These are phyloP conservation scores for Lottia gigantea DNA, from an alignment of 2,888 invertebrate species.

Conservation along the genomic window DNA sequence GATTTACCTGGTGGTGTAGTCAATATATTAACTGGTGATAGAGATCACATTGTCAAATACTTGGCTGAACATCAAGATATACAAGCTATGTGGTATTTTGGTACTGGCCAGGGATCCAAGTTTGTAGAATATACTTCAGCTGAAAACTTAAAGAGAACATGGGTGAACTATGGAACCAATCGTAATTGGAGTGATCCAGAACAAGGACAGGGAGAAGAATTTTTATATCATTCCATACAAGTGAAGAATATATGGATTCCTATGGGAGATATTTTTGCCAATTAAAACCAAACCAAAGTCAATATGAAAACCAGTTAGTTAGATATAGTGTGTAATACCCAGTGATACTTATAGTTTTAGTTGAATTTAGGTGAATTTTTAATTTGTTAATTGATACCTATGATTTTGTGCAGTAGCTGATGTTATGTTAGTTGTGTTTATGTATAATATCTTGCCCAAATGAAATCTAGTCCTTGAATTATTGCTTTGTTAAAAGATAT, in stretches of 20 bases:
- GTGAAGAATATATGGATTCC: conserved; percentile 70
- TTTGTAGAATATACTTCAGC: conserved; percentile 68
- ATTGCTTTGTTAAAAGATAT: no score
- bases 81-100: conserved; percentile 68
- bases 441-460: no score
- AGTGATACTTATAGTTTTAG: no score
- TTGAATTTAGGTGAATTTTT: no score
- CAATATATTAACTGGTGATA: conserved; percentile 68
- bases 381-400: no score
- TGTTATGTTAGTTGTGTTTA: no score
- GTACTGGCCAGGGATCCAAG: conserved; percentile 63
- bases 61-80: conserved; percentile 68
- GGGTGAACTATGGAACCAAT: conserved; percentile 66
- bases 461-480: no score
- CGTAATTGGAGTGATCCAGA: conserved; percentile 63
- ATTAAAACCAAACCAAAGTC: conserved; percentile 43
- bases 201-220: conserved; percentile 67
- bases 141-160: conserved; percentile 68
- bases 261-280: conserved; percentile 70
- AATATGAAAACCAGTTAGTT: no score
- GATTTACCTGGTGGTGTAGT: conserved; percentile 70
- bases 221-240: conserved; percentile 66
- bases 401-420: no score
- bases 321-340: no score
- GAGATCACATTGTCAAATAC: conserved; percentile 65